phyloP scores from a whole-genome alignment of 2,888 invertebrate genomes.

The Zygothrica quintamaculata region DNA sequence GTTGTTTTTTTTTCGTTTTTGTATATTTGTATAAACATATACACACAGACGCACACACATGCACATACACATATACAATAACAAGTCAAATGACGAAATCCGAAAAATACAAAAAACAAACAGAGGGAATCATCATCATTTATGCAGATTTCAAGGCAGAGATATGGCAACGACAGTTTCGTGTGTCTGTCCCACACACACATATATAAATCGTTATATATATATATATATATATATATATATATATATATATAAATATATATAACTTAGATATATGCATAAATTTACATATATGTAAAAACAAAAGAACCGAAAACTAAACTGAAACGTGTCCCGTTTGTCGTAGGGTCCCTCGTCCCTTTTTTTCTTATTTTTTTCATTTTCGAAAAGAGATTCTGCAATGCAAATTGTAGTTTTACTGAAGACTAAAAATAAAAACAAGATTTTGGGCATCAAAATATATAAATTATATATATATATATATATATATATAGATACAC shows the following conservation, averaged over 20 bases:
- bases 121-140: conserved; percentile 70
- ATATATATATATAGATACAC: conserved; percentile 6
- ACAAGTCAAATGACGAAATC: conserved; percentile 65
- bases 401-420: conserved; percentile 74
- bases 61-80: conserved; percentile 14
- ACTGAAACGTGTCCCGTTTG: conserved; percentile 11
- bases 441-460: conserved; percentile 8
- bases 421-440: conserved; percentile 16
- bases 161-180: conserved; percentile 69
- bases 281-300: conserved; percentile 64
- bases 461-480: conserved; percentile 20
- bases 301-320: conserved; percentile 40
- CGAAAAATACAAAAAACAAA: conserved; percentile 26
- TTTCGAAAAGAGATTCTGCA: conserved; percentile 65
- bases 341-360: conserved; percentile 39
- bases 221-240: conserved; percentile 13
- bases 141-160: conserved; percentile 73
- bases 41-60: not conserved
- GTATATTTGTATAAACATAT: conserved; percentile 32
- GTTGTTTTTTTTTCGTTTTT: too few relatives aligned
- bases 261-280: conserved; percentile 68
- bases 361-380: too few relatives aligned
- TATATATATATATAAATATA: conserved; percentile 9
- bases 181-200: conserved; percentile 29
- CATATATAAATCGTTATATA: conserved; percentile 16